Evolutionary conservation across 2,888 invertebrate species (phyloP).

Genomic region (Diarsia dahlii): DNA sequence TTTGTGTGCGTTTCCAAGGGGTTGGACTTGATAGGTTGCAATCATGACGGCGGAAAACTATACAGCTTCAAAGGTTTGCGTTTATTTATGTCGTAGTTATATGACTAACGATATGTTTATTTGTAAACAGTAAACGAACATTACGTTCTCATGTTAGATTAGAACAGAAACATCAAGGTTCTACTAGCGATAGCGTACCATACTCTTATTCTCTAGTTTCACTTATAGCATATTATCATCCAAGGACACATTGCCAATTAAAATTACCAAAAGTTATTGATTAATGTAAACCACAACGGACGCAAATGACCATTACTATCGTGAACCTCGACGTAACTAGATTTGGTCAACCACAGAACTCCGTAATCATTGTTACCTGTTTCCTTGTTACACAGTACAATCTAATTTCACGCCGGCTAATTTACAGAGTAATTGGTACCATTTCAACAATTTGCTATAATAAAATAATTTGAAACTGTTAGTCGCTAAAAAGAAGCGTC

Average conservation of each 20-base stretch:
- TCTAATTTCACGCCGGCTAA: constrained; percentile 71
- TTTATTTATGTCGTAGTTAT: constrained; percentile 23
- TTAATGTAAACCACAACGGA: constrained; percentile 41
- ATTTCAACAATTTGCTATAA: constrained; percentile 52
- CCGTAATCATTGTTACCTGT: constrained; percentile 71
- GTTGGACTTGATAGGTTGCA: constrained; percentile 63
- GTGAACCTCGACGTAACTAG: constrained; percentile 54
- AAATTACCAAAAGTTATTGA: constrained; percentile 31
- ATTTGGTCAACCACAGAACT: constrained; percentile 69
- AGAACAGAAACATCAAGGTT: constrained; percentile 13
- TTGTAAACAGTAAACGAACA: constrained; percentile 35
- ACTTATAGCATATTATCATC: not conserved
- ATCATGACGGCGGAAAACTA: constrained; percentile 40
- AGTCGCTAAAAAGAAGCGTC: constrained; percentile 15
- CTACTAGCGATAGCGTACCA: not conserved
- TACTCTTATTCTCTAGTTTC: not conserved
- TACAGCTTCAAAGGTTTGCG: constrained; percentile 31
- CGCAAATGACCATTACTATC: constrained; percentile 45
- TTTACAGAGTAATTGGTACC: constrained; percentile 63
- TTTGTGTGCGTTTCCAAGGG: constrained; percentile 68
- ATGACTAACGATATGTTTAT: constrained; percentile 26
- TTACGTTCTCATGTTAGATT: constrained; percentile 26
- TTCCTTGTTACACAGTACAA: constrained; percentile 70
- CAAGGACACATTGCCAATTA: constrained; percentile 10
- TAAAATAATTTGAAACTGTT: constrained; percentile 28